phyloP scores from a whole-genome alignment of 1,140 invertebrate genomes.

The Aphaenogaster ashmeadi region DNA sequence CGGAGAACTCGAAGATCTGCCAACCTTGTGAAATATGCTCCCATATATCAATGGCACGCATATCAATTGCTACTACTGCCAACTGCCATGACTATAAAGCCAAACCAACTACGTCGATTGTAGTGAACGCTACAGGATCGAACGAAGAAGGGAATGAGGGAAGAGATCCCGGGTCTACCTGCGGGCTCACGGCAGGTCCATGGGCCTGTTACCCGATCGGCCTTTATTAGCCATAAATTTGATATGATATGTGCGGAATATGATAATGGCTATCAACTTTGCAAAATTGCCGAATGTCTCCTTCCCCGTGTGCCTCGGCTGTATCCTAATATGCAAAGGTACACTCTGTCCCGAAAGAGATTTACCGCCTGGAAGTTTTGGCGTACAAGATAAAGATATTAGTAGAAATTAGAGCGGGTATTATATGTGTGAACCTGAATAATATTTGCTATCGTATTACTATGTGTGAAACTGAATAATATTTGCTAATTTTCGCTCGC shows the following conservation, averaged over 20 bases:
- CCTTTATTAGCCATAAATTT: constrained; percentile 79
- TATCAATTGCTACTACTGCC: constrained; percentile 80
- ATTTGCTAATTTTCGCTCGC: background rate
- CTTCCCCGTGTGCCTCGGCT: background rate
- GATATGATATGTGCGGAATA: constrained; percentile 78
- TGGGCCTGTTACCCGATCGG: constrained; percentile 77
- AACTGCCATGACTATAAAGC: constrained; percentile 78
- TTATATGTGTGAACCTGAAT: background rate
- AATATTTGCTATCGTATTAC: background rate
- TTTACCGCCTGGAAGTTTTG: background rate
- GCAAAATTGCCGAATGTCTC: constrained; percentile 39
- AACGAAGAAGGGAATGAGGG: constrained; percentile 18
- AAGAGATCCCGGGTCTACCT: constrained; percentile 6
- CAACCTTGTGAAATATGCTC: constrained; percentile 79
- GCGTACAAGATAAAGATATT: constrained; percentile 23
- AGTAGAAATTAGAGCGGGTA: constrained; percentile 19
- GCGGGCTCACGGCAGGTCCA: constrained; percentile 18
- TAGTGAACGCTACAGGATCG: constrained; percentile 52
- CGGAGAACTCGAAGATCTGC: constrained; percentile 68
- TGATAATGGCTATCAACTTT: constrained; percentile 76
- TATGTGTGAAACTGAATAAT: background rate
- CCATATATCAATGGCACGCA: constrained; percentile 78
- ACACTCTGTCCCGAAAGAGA: background rate
- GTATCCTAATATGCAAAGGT: background rate
- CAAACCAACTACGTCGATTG: constrained; percentile 67